Conservation (phyloP, 1,140 invertebrate genomes). For the Choristoneura fumiferana region DNA sequence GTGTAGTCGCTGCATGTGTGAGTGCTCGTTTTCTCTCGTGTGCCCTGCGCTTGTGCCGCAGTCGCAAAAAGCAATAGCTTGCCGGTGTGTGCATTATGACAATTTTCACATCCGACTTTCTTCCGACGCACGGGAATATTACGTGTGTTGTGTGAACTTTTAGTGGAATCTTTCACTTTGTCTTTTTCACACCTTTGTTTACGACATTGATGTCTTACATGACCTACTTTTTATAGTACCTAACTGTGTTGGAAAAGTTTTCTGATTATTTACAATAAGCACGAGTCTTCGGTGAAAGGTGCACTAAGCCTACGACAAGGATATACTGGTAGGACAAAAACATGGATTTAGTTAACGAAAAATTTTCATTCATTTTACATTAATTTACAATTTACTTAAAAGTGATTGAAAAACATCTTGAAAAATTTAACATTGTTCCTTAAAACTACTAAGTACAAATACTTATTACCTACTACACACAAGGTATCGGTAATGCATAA, state of each 20-base stretch:
- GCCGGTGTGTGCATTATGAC: constrained; percentile 50
- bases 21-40: constrained; percentile 47
- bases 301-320: background rate
- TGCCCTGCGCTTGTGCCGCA: constrained; percentile 42
- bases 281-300: background rate
- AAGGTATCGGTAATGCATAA: constrained; percentile 24
- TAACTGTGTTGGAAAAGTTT: constrained; percentile 1
- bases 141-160: constrained; percentile 43
- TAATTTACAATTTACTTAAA: constrained; percentile 73
- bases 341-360: constrained; percentile 60
- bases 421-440: constrained; percentile 65
- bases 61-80: constrained; percentile 52
- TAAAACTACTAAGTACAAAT: constrained; percentile 36
- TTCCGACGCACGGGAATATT: constrained; percentile 41
- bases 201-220: constrained; percentile 37
- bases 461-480: constrained; percentile 31
- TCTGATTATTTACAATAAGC: background rate
- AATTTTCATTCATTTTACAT: constrained; percentile 77
- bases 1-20: constrained; percentile 27
- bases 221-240: constrained; percentile 36
- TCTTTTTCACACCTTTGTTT: constrained; percentile 60
- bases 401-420: constrained; percentile 53
- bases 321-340: constrained; percentile 24
- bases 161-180: constrained; percentile 45
- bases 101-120: constrained; percentile 75